Evolutionary conservation across 2,797 vertebrate species (phyloP), one percentile per base, ranked within the genome.

Genomic region (Sebastolobus altivelis): DNA sequence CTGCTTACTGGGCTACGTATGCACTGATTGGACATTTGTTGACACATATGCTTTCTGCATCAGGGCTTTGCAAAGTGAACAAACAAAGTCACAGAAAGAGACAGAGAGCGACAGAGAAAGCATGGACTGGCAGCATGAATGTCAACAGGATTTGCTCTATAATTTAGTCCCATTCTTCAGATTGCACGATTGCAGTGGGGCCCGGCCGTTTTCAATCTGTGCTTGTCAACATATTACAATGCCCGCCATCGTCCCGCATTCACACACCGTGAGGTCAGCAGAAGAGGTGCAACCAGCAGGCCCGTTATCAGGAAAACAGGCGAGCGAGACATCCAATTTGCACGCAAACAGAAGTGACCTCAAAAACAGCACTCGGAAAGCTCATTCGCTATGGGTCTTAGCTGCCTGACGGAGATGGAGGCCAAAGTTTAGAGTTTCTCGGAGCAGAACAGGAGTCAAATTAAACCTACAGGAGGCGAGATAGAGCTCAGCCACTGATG

Each of bases 161-260:
- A 73, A 92, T 87, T 79, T 76, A 70, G 71, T 72, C 77, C 74
- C 66, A 67, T 83, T 83, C 70, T 79, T 33, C 65, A 58, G 65
- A 79, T 85, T 82, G 83, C 54, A 66, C 55, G 37, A 79, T 66
- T 56, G 65, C 72, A n/a, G 58, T 4, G 43, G n/a, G 10, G 43
- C 58, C 80, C 38, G n/a, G 75, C 76, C 72, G 79, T 84, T 84
- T 81, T 82, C 80, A 82, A 69, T 85, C 79, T 78, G 43, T 2
- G 37, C 70, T 33, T 67, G 79, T 85, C 81, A 81, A 80, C 72
- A 62, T 60, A 79, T 72, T 54, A 76, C 72, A 77, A 62, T 58
- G 40, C 18, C 66, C 2, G 18, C 38, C 35, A n/a, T 63, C 40
- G 12, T 68, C 33, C 56, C 6, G 11, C 77, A 40, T 81, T 54